Base-by-base conservation (phyloP, 2,797 vertebrate species). In the Parauchenoglanis punctatus region DNA sequence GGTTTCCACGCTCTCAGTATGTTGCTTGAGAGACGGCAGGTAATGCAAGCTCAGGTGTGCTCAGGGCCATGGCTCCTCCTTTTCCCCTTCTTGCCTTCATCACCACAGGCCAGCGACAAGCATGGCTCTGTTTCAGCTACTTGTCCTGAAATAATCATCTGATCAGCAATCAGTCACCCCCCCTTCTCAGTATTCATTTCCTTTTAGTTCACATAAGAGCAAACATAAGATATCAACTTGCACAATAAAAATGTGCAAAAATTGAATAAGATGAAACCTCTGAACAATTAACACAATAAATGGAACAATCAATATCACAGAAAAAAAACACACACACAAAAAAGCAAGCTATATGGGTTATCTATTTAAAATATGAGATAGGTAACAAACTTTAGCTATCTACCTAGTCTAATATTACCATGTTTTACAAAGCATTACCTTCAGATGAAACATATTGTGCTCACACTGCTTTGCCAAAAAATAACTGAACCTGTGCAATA, bases 1-100 rank as follows among this genome's bases (percentile, higher is more conserved):
- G 95, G 96, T 96, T 97, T 96, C 96, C 91, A 93, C 95, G 95
- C 96, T 96, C 96, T 95, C 95, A 96, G 96, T 96, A 95, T 95
- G 95, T 95, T 95, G 96, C 96, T 96, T 96, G 95, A 96, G 96
- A 97, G 96, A 96, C 90, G 93, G 88, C 89, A 88, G 88, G 91
- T 91, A 91, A 91, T 72, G 87, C 89, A 90, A 91, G 90, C 91
- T 91, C 86, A 90, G 91, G 91, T 91, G 91, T 88, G 91, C 90
- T 90, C 76, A 84, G 90, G 89, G 89, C 87, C 82, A 86, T 91
- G 89, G 91, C 88, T 46, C 72, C 83, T 84, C 84, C 89, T 88
- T 88, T 87, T 88, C 87, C 88, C 86, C 89, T 88, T 86, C 88
- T 90, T 94, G 94, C 95, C 96, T 95, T 95, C 95, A 96, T 96